These are phyloP conservation scores for Noctua pronuba DNA, from an alignment of 2,888 invertebrate species.

Conservation along the genomic window DNA sequence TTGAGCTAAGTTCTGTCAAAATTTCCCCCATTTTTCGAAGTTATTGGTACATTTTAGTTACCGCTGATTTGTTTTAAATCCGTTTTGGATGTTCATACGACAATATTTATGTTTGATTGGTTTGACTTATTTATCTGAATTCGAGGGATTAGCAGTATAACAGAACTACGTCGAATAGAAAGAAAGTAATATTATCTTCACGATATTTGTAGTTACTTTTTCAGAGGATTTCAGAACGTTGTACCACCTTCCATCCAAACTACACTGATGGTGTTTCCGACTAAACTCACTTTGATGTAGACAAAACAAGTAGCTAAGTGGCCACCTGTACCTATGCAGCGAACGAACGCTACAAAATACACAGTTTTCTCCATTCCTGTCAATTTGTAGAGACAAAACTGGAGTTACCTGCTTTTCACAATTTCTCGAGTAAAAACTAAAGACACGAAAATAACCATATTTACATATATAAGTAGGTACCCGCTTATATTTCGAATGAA, in stretches of 20 bases:
- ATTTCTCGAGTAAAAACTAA: neutral
- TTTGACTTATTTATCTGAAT: neutral
- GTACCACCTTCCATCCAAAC: neutral
- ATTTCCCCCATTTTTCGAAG: neutral
- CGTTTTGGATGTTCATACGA: neutral
- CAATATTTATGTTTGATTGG: neutral
- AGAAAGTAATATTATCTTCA: neutral
- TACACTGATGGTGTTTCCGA: neutral
- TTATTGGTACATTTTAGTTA: neutral
- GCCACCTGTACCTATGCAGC: neutral
- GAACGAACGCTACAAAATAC: neutral
- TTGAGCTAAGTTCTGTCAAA: neutral
- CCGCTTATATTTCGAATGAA: neutral
- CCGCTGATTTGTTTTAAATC: neutral
- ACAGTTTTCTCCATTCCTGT: neutral
- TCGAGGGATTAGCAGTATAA: neutral
- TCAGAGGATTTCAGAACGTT: no score
- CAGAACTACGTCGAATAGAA: neutral
- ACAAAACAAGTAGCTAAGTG: neutral
- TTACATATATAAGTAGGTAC: neutral
- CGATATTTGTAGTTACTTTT: neutral
- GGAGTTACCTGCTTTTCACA: neutral
- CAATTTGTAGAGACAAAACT: slow-evolving; percentile 5
- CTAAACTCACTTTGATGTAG: slow-evolving; percentile 1
- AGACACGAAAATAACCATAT: neutral